Percentiles rank a stretch among this genome's conserved stretches.
Evolutionary conservation across 2,113 vertebrate genomes (phyloP).

Genomic region (Onychorhynchus coronatus): DNA sequence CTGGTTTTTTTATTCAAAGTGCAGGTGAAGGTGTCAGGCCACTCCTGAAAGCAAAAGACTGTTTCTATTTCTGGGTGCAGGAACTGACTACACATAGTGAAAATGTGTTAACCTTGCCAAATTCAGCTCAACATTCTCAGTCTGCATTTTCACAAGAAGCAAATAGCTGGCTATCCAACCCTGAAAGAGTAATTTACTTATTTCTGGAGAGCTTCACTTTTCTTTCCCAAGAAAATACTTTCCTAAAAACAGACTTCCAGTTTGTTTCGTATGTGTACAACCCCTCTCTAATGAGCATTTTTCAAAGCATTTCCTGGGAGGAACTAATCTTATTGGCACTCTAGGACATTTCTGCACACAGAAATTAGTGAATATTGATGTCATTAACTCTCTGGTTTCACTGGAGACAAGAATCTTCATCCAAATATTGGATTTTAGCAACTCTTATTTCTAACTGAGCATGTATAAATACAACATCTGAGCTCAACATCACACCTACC

Average conservation of each 20-base stretch:
- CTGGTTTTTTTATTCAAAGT: neutral
- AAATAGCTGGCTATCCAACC: neutral
- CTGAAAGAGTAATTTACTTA: neutral
- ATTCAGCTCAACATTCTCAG: neutral
- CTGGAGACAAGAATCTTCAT: neutral
- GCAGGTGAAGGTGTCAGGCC: neutral
- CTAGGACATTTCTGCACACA: neutral
- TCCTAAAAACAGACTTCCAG: neutral
- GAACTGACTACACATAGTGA: neutral
- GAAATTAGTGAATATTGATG: neutral
- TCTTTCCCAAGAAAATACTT: neutral
- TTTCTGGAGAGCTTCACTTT: neutral
- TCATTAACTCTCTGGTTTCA: neutral
- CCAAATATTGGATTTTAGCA: neutral
- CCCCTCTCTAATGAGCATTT: neutral
- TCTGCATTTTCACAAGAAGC: neutral
- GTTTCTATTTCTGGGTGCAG: neutral
- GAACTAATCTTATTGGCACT: neutral
- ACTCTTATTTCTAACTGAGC: neutral
- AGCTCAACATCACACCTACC: conserved; percentile 11
- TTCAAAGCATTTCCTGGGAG: neutral
- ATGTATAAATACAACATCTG: neutral
- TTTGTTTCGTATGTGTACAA: neutral
- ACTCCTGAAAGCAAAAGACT: neutral
- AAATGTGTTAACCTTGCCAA: neutral